phyloP scores from a whole-genome alignment of 2,113 vertebrate genomes.

The human (Homo sapiens) region DNA sequence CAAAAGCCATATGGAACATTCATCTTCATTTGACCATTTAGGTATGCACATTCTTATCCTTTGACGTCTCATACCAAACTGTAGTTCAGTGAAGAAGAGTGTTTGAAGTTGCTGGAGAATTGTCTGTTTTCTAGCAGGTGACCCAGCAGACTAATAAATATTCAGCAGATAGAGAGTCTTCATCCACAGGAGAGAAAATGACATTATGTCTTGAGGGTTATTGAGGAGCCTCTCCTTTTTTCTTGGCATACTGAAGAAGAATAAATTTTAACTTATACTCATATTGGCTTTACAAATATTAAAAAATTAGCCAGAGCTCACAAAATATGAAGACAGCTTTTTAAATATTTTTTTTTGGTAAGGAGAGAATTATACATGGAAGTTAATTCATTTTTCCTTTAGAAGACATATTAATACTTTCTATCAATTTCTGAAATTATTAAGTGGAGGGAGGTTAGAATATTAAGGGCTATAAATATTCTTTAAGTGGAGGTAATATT shows the following conservation, averaged over 20 bases:
- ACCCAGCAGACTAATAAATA: not conserved
- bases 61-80: not conserved
- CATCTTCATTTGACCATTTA: conserved; percentile 37
- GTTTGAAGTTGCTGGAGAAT: conserved; percentile 46
- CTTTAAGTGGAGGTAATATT: conserved; percentile 49
- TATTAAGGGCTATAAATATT: conserved; percentile 44
- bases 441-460: not conserved
- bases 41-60: not conserved
- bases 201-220: conserved; percentile 39
- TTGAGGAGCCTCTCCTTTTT: not conserved
- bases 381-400: conserved; percentile 9
- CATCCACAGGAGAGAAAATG: not conserved
- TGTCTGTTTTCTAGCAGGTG: conserved; percentile 16
- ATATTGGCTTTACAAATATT: conserved; percentile 29
- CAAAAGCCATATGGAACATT: not conserved
- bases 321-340: conserved; percentile 24
- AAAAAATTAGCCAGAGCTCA: not conserved
- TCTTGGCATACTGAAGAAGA: not conserved
- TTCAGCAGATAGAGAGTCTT: not conserved
- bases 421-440: conserved; percentile 52
- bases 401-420: conserved; percentile 32
- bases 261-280: conserved; percentile 48
- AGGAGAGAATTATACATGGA: conserved; percentile 26
- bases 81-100: not conserved
- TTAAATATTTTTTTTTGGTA: conserved; percentile 63